A percentile compares a stretch with the other conserved stretches of the same genome.
Conservation (phyloP, 2,888 invertebrate species). For the Yponomeuta malinellus region DNA sequence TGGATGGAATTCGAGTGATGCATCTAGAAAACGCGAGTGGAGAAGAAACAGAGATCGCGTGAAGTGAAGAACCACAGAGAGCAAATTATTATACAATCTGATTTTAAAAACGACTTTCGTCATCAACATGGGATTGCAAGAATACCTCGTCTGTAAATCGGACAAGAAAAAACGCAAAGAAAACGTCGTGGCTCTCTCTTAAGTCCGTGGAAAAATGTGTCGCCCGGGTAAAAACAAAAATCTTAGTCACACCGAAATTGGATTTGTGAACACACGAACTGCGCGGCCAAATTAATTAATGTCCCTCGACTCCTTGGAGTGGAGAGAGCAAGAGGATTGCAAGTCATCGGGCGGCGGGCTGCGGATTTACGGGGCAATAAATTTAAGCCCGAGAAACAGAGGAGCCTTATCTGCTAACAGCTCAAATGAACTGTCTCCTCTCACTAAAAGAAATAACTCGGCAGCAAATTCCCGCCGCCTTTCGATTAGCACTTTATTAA, state of each 20-base stretch:
- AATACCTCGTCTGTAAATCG: no score
- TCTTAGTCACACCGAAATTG: constrained; percentile 48
- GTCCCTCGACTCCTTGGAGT: constrained; percentile 53
- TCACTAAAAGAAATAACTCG: constrained; percentile 37
- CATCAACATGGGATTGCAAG: no score
- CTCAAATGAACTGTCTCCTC: constrained; percentile 61
- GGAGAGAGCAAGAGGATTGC: constrained; percentile 45
- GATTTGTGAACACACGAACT: constrained; percentile 41
- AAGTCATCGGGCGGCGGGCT: constrained; percentile 52
- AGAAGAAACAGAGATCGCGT: neutral
- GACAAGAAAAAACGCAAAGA: no score
- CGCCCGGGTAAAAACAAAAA: constrained; percentile 18
- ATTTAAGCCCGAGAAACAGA: constrained; percentile 53
- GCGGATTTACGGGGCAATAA: constrained; percentile 64
- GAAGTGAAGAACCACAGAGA: neutral
- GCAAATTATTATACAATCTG: neutral
- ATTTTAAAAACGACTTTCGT: no score
- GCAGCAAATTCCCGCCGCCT: constrained; percentile 31
- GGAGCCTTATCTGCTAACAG: constrained; percentile 60
- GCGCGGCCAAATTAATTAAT: constrained; percentile 67
- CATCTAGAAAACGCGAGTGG: neutral
- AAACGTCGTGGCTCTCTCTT: no score
- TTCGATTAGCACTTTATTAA: constrained; percentile 14
- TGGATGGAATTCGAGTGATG: neutral
- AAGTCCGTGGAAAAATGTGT: neutral